Evolutionary conservation across 2,797 vertebrate species (phyloP).

Genomic region (Anguilla pacifica): DNA sequence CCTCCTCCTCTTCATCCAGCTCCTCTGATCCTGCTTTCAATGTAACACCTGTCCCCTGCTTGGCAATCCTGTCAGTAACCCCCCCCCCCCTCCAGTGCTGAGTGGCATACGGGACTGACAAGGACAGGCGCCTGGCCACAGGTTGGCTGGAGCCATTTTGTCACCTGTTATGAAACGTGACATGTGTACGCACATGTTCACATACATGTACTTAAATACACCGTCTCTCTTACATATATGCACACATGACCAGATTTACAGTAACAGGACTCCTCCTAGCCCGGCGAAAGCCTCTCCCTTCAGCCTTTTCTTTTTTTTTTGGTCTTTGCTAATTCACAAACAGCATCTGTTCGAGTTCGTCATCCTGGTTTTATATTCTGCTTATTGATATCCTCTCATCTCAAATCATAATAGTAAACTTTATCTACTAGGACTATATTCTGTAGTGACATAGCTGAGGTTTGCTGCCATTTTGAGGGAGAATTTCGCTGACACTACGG

Average conservation of each 20-base stretch:
- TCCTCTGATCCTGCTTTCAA: constrained; percentile 91
- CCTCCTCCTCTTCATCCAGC: constrained; percentile 91
- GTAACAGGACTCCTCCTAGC: neutral
- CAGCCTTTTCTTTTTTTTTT: neutral
- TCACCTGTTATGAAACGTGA: constrained; percentile 19
- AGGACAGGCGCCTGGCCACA: neutral
- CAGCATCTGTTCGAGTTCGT: neutral
- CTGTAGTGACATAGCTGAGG: neutral
- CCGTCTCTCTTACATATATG: constrained; percentile 10
- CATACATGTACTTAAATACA: constrained; percentile 19
- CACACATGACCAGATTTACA: neutral
- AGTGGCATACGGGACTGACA: neutral
- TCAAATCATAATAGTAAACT: neutral
- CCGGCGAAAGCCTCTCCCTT: neutral
- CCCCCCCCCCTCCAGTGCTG: neutral
- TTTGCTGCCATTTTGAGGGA: neutral
- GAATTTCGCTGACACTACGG: neutral
- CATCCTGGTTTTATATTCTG: neutral
- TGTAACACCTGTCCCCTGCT: constrained; percentile 60
- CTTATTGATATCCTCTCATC: neutral
- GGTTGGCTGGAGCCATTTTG: neutral
- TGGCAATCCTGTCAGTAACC: neutral
- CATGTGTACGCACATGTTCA: constrained; percentile 19
- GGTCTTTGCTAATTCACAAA: neutral
- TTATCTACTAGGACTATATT: neutral